Percentiles rank a stretch among this genome's conserved stretches.
phyloP scores from a whole-genome alignment of 2,888 invertebrate genomes.

The Podotricha telesiphe region DNA sequence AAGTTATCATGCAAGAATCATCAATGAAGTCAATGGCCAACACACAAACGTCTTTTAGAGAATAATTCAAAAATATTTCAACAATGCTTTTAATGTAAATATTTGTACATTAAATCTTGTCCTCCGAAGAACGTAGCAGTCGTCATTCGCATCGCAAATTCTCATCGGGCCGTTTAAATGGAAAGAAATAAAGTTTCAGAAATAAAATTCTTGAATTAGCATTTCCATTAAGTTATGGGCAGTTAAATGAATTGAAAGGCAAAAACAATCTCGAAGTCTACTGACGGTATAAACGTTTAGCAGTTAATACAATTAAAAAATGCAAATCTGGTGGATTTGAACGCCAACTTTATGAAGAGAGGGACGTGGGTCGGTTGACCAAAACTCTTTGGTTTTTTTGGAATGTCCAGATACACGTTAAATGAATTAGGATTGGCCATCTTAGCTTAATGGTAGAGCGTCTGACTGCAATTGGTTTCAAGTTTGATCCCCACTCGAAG shows the following conservation, averaged over 20 bases:
- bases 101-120: constrained; percentile 7
- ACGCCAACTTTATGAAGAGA: constrained; percentile 36
- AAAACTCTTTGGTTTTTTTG: background rate
- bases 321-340: constrained; percentile 42
- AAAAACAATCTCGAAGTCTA: constrained; percentile 44
- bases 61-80: background rate
- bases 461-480: too few relatives aligned
- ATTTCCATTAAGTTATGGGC: constrained; percentile 47
- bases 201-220: constrained; percentile 48
- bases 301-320: constrained; percentile 49
- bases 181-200: constrained; percentile 44
- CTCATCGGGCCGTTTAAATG: constrained; percentile 39
- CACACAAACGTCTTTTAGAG: too few relatives aligned
- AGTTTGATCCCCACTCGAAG: too few relatives aligned
- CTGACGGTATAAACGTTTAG: constrained; percentile 44
- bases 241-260: constrained; percentile 47
- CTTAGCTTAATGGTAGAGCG: too few relatives aligned
- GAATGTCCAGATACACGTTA: too few relatives aligned
- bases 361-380: constrained; percentile 30
- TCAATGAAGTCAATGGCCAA: too few relatives aligned
- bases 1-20: too few relatives aligned
- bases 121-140: constrained; percentile 2
- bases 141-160: constrained; percentile 28
- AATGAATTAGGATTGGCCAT: too few relatives aligned
- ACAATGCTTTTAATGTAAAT: background rate